Evolutionary conservation across 2,888 invertebrate species (phyloP), one percentile per base, ranked within the genome.

Genomic region (Gibbula magus): DNA sequence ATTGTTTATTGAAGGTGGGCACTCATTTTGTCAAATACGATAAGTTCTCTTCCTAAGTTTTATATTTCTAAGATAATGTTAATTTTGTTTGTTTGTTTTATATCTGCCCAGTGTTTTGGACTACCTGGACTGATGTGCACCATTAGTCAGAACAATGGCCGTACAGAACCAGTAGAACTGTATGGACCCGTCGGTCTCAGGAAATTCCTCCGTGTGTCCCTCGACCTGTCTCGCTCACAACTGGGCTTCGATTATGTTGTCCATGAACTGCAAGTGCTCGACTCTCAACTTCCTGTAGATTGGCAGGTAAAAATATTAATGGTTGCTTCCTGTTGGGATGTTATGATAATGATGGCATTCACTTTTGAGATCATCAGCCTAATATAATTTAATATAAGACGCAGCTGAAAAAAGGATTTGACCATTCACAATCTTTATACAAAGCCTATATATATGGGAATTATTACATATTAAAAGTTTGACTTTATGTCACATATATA

Each of bases 121-220:
- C 85, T 93, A 45, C 93, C 93, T 4, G 93, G 93, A 13, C 84
- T 93, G 8, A 80, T 93, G 82, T 93, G 93, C 84, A 93, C 93
- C 0, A 83, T 93, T 54, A 91, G 92, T 75, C 89, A 89, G 81
- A 89, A 89, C 76, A 89, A 89, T 32, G 84, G 86, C n/a, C 81
- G 86, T 10, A 81, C 81, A n/a, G 85, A 85, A 56, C 85, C 88
- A 5, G 81, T 93, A 18, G 91, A 93, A 76, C 86, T 93, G 4
- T 93, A 92, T 86, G 93, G 93, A n/a, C 93, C 93, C 13, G 79
- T 87, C 45, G 93, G 93, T 10, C 82, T 93, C 20, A 85, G 91
- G 25, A 90, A 89, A 80, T 93, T 87, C 81, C 52, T 93, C 0
- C 84, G 91, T 54, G 89, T 90, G 32, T 85, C 86, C 18, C 87